Conservation (phyloP, 2,113 vertebrate genomes). For the Varanus komodoensis region DNA sequence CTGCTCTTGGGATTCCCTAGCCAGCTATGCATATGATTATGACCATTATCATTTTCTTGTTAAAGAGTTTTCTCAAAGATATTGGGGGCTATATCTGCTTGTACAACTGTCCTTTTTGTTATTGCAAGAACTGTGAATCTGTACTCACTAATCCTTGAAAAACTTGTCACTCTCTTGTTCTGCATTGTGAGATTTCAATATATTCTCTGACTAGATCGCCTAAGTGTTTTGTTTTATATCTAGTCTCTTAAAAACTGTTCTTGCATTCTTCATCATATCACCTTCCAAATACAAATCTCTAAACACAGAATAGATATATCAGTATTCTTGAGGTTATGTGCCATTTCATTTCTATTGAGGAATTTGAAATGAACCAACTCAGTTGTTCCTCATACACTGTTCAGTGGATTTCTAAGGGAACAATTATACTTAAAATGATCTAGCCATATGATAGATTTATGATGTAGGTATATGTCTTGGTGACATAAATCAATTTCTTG, state of each 20-base stretch:
- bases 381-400: constrained; percentile 23
- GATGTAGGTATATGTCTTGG: constrained; percentile 51
- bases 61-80: not conserved
- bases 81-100: not conserved
- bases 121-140: not conserved
- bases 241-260: not conserved
- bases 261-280: constrained; percentile 11
- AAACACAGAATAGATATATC: not conserved
- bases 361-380: constrained; percentile 33
- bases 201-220: not conserved
- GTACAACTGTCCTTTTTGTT: not conserved
- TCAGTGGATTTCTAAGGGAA: constrained; percentile 34
- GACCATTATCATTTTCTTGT: not conserved
- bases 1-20: too few species aligned
- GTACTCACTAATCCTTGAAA: not conserved
- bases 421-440: constrained; percentile 37
- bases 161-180: not conserved
- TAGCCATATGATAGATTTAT: constrained; percentile 61
- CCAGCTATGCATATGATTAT: too few species aligned
- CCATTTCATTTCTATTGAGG: constrained; percentile 45
- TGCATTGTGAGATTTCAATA: not conserved
- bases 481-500: constrained; percentile 40
- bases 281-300: not conserved
- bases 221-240: not conserved
- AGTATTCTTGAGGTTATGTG: not conserved